phyloP scores from a whole-genome alignment of 1,140 invertebrate species.

The Mylabris phalerata region DNA sequence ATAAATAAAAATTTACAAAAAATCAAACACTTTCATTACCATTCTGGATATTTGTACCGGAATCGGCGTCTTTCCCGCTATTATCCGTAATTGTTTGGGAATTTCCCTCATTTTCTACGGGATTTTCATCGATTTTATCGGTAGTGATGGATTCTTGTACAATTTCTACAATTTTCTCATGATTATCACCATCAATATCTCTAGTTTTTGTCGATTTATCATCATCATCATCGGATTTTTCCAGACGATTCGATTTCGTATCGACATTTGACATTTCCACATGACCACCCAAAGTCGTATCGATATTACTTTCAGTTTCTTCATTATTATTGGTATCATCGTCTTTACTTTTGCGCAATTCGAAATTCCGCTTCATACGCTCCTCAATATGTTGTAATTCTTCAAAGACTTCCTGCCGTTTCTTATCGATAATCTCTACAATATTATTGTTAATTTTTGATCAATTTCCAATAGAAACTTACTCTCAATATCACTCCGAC shows the following conservation, averaged over 20 bases:
- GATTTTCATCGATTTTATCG: too few species aligned
- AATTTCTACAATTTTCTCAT: background rate
- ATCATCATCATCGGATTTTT: background rate
- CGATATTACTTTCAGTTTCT: conserved; percentile 2
- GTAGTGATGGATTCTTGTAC: too few species aligned
- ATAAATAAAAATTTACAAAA: conserved; percentile 10
- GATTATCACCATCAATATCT: background rate
- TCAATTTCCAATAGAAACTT: conserved; percentile 16
- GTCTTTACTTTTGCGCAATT: conserved; percentile 19
- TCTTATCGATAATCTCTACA: conserved; percentile 45
- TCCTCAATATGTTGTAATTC: conserved; percentile 38
- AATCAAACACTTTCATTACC: conserved; percentile 9
- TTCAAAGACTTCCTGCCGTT: conserved; percentile 30
- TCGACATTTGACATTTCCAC: background rate
- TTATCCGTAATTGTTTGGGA: background rate
- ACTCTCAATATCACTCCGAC: conserved; percentile 50
- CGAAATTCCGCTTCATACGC: conserved; percentile 35
- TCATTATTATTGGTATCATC: conserved; percentile 26
- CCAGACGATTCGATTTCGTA: background rate
- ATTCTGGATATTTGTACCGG: background rate
- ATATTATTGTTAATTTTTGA: conserved; percentile 14
- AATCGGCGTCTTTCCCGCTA: background rate
- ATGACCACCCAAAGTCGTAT: conserved; percentile 4
- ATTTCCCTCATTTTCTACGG: too few species aligned
- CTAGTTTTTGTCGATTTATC: background rate